Conservation (phyloP, 2,113 vertebrate genomes). For the Philantomba maxwellii region DNA sequence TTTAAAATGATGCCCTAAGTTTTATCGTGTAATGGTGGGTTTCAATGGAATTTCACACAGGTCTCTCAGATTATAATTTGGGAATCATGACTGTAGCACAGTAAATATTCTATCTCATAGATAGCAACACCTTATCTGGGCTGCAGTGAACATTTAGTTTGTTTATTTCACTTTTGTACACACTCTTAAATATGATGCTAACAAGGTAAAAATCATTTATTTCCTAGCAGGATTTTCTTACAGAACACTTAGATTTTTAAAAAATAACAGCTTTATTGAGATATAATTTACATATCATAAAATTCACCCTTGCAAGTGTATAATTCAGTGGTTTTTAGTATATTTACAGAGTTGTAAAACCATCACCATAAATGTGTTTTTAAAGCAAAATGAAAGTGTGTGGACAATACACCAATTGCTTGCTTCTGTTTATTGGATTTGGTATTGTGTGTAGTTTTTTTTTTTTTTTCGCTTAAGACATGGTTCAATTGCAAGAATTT, state of each 20-base stretch:
- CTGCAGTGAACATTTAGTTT: neutral
- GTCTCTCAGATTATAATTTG: constrained; percentile 19
- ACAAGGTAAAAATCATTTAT: neutral
- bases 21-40: neutral
- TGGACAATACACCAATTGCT: neutral
- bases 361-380: neutral
- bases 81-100: neutral
- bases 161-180: constrained; percentile 14
- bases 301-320: neutral
- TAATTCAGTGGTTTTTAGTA: neutral
- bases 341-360: neutral
- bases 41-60: constrained; percentile 27
- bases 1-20: constrained; percentile 30
- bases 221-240: constrained; percentile 39
- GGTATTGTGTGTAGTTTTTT: neutral
- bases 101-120: neutral
- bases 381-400: constrained; percentile 23
- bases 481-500: neutral
- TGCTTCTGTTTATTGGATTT: constrained; percentile 24
- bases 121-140: neutral
- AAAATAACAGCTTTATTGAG: neutral
- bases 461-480: neutral
- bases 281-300: constrained; percentile 15
- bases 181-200: constrained; percentile 9
- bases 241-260: neutral